Conservation (phyloP, 2,113 vertebrate species). For the Herpetotheres cachinnans region DNA sequence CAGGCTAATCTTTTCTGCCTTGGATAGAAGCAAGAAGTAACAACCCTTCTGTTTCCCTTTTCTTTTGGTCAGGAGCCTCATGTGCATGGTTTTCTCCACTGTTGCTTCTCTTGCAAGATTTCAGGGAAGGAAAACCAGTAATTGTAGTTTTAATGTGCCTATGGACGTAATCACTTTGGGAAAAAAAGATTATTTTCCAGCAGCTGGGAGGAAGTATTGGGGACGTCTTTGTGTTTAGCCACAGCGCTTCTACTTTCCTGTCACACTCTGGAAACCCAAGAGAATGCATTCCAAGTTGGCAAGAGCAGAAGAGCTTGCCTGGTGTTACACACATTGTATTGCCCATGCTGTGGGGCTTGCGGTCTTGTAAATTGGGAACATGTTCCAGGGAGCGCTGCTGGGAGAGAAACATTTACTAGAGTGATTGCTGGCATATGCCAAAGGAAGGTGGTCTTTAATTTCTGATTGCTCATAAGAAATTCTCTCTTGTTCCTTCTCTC, state of each 20-base stretch:
- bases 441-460: not conserved
- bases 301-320: not conserved
- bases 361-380: not conserved
- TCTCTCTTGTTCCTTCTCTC: not conserved
- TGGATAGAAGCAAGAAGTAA: not conserved
- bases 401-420: not conserved
- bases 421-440: not conserved
- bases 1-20: not conserved
- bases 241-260: not conserved
- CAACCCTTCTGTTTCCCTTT: not conserved
- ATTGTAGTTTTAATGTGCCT: not conserved
- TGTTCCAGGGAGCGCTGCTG: rapidly evolving
- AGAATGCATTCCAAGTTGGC: not conserved
- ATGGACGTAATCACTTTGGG: not conserved
- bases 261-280: not conserved
- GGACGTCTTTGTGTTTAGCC: not conserved
- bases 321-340: not conserved
- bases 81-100: not conserved
- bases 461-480: not conserved
- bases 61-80: not conserved
- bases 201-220: not conserved
- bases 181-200: not conserved
- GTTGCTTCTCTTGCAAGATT: not conserved
- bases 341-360: not conserved
- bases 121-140: not conserved